Conservation (phyloP, 2,888 invertebrate species). For the Drosophila suboccidentalis region DNA sequence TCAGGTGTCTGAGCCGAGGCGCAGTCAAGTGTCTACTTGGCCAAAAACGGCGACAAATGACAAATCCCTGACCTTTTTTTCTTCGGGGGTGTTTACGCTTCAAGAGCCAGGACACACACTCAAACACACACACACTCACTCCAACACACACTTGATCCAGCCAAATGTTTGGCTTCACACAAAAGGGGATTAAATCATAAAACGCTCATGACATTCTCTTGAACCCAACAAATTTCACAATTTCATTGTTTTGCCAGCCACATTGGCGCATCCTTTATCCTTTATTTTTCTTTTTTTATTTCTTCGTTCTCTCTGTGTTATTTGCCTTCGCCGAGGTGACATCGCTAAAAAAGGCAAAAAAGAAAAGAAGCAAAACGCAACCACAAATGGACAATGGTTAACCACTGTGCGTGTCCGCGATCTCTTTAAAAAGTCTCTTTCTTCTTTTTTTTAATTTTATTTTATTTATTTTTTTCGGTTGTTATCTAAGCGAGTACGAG, state of each 20-base stretch:
- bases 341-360: slow-evolving; percentile 55
- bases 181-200: slow-evolving; percentile 74
- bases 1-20: slow-evolving; percentile 59
- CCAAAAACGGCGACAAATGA: slow-evolving; percentile 51
- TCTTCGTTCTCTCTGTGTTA: slow-evolving; percentile 12
- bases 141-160: slow-evolving; percentile 43
- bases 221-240: slow-evolving; percentile 53
- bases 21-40: slow-evolving; percentile 55
- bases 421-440: slow-evolving; percentile 22
- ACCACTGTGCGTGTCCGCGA: slow-evolving; percentile 31
- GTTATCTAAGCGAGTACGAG: slow-evolving; percentile 34
- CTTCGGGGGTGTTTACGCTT: slow-evolving; percentile 46
- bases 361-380: slow-evolving; percentile 6
- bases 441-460: background rate
- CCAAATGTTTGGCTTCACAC: slow-evolving; percentile 71
- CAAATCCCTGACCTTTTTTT: slow-evolving; percentile 46
- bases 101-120: slow-evolving; percentile 34
- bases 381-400: slow-evolving; percentile 17
- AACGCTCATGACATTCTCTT: slow-evolving; percentile 57
- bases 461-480: background rate
- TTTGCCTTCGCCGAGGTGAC: slow-evolving; percentile 47
- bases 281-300: slow-evolving; percentile 20
- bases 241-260: slow-evolving; percentile 76
- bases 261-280: slow-evolving; percentile 65
- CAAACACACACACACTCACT: slow-evolving; percentile 2